Conservation (phyloP, 2,797 vertebrate species). For the Sebastes elongatus region DNA sequence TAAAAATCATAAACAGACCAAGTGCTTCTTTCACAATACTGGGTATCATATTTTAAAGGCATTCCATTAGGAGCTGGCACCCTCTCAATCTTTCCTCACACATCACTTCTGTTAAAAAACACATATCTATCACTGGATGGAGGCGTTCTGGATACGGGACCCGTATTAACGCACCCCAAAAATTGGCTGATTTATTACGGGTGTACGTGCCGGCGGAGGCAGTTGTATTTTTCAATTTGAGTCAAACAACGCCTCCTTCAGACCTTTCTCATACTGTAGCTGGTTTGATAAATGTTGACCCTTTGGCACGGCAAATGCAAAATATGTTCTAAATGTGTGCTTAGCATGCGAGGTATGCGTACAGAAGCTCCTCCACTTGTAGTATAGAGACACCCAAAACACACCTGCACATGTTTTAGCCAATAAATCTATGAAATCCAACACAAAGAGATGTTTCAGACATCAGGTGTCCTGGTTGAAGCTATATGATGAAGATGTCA, state of each 20-base stretch:
- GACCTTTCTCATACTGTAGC: slow-evolving; percentile 6
- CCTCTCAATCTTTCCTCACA: slow-evolving; percentile 48
- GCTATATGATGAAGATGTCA: slow-evolving; percentile 33
- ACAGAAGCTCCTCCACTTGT: slow-evolving; percentile 19
- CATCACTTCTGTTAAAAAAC: slow-evolving; percentile 44
- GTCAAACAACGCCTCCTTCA: slow-evolving; percentile 41
- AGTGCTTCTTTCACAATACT: slow-evolving; percentile 55
- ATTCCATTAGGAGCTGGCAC: slow-evolving; percentile 68
- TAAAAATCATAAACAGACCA: slow-evolving; percentile 59
- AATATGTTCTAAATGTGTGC: slow-evolving; percentile 31
- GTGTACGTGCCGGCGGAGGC: slow-evolving; percentile 35
- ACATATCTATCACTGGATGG: slow-evolving; percentile 46
- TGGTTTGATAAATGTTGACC: slow-evolving; percentile 65
- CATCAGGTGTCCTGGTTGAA: slow-evolving; percentile 20
- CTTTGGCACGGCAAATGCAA: slow-evolving; percentile 39
- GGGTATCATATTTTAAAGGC: slow-evolving; percentile 61
- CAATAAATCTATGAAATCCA: slow-evolving; percentile 62
- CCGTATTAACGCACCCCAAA: slow-evolving; percentile 53
- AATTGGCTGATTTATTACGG: slow-evolving; percentile 31
- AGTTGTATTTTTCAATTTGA: slow-evolving; percentile 15
- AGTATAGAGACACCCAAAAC: slow-evolving; percentile 24
- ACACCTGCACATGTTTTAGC: slow-evolving; percentile 58
- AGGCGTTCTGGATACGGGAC: slow-evolving; percentile 67
- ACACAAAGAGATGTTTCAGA: slow-evolving; percentile 29
- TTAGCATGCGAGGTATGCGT: slow-evolving; percentile 55